phyloP scores from a whole-genome alignment of 2,113 vertebrate genomes.

The Salvelinus sp. region DNA sequence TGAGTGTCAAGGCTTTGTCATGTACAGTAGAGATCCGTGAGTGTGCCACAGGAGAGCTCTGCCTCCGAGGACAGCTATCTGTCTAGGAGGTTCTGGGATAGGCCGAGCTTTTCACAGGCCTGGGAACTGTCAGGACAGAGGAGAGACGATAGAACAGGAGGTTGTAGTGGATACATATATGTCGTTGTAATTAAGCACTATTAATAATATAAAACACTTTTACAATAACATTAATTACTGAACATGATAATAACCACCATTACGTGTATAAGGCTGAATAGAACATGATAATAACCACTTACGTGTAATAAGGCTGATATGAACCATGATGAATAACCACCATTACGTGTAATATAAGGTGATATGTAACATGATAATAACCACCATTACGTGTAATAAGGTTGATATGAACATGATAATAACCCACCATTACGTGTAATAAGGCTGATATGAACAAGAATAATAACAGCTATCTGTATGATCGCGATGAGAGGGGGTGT shows the following conservation, averaged over 20 bases:
- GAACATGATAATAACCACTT: background rate
- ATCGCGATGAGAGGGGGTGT: background rate
- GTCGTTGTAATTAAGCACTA: no score
- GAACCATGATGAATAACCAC: background rate
- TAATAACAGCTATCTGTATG: background rate
- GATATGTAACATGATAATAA: background rate
- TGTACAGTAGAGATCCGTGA: no score
- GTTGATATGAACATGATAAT: no score
- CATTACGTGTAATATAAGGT: background rate
- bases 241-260: background rate
- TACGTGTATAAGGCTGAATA: background rate
- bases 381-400: background rate
- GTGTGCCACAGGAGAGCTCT: no score
- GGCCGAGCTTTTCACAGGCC: no score
- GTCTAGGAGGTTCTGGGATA: no score
- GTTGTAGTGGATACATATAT: no score
- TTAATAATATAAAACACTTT: no score
- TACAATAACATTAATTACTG: background rate
- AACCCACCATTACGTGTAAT: background rate
- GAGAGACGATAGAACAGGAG: background rate
- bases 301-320: background rate
- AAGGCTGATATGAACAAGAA: background rate
- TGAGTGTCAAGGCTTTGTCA: no score
- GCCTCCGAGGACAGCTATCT: no score
- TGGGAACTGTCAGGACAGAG: conserved; percentile 67